These are phyloP conservation scores for Pseudochaenichthys georgianus DNA, from an alignment of 2,797 vertebrate genomes.

Conservation along the genomic window DNA sequence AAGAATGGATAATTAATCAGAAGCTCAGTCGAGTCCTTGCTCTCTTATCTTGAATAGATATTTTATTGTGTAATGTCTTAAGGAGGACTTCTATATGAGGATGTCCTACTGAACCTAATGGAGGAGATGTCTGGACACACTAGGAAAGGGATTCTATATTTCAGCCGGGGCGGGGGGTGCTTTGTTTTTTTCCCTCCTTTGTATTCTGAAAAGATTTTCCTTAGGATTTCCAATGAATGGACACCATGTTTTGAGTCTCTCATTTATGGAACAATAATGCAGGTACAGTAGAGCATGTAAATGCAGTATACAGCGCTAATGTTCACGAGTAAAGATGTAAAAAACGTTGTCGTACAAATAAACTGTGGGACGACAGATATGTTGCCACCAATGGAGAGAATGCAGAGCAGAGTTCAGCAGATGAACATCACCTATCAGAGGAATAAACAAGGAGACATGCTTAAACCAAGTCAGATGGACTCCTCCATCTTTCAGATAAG, in stretches of 20 bases:
- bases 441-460: slow-evolving; percentile 77
- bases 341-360: not conserved
- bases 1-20: slow-evolving; percentile 2
- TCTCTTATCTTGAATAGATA: slow-evolving; percentile 14
- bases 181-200: not conserved
- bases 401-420: slow-evolving; percentile 68
- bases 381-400: slow-evolving; percentile 25
- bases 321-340: not conserved
- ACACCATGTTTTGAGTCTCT: not conserved
- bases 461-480: slow-evolving; percentile 64
- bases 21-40: slow-evolving; percentile 10
- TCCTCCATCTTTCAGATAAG: slow-evolving; percentile 69
- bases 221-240: not conserved
- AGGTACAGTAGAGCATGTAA: not conserved
- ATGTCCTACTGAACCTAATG: slow-evolving; percentile 3
- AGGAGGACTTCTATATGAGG: slow-evolving; percentile 1
- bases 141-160: slow-evolving; percentile 7
- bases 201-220: not conserved
- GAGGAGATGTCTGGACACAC: slow-evolving; percentile 7
- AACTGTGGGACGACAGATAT: not conserved
- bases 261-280: not conserved
- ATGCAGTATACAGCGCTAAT: not conserved
- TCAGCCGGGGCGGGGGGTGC: not conserved
- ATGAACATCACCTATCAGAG: slow-evolving; percentile 69
- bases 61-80: slow-evolving; percentile 26